These are phyloP conservation scores for Dastarcus helophoroides DNA, from an alignment of 2,888 invertebrate genomes.

Conservation along the genomic window DNA sequence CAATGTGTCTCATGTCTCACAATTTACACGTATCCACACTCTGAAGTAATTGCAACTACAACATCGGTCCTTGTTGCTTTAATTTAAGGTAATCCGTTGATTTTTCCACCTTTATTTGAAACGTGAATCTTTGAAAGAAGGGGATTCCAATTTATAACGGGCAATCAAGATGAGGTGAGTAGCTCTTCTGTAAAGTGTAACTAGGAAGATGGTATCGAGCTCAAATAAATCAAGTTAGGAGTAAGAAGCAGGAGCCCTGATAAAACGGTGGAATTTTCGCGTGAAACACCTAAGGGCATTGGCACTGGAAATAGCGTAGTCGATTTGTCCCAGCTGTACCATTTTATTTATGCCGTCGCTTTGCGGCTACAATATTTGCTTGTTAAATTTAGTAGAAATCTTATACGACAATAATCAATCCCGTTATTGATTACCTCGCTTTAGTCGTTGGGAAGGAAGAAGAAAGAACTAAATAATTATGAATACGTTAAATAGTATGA, in stretches of 20 bases:
- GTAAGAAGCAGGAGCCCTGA: conserved; percentile 23
- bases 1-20: no score
- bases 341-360: conserved; percentile 34
- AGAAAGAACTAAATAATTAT: no score
- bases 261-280: conserved; percentile 27
- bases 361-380: conserved; percentile 27
- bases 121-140: no score
- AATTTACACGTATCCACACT: no score
- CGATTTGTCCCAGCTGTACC: conserved; percentile 32
- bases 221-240: conserved; percentile 36
- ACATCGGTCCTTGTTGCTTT: no score
- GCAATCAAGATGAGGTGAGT: conserved; percentile 25
- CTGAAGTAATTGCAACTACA: no score
- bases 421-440: no score
- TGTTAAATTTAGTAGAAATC: conserved; percentile 24
- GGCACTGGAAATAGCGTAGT: conserved; percentile 20
- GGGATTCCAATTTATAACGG: conserved; percentile 24
- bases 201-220: conserved; percentile 34
- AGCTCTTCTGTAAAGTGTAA: conserved; percentile 29
- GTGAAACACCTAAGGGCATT: conserved; percentile 34
- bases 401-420: no score
- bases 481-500: no score
- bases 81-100: no score
- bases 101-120: no score
- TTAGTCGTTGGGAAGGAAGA: no score